A percentile compares a stretch with the other conserved stretches of the same genome.
phyloP scores from a whole-genome alignment of 2,113 vertebrate genomes.

The Myotis lucifugus region DNA sequence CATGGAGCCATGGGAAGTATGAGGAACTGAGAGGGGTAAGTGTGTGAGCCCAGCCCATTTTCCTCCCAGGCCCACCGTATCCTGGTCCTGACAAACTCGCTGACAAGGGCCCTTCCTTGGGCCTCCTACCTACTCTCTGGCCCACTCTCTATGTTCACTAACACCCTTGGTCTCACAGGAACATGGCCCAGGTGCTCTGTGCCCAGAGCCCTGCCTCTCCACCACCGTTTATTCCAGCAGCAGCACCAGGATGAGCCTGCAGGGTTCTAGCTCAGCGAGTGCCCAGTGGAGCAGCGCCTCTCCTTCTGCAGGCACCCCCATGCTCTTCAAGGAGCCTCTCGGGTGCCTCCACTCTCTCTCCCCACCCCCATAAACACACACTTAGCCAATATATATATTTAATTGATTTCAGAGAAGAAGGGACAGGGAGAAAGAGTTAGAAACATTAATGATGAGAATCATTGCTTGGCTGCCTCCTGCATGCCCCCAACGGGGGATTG shows the following conservation, averaged over 20 bases:
- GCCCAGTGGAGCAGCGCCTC: neutral
- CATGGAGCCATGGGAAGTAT: neutral
- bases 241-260: neutral
- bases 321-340: neutral
- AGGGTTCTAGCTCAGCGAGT: neutral
- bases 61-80: neutral
- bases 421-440: too few relatives aligned
- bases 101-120: neutral
- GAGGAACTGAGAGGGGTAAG: neutral
- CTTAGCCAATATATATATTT: neutral
- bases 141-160: neutral
- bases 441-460: too few relatives aligned
- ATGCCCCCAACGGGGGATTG: too few relatives aligned
- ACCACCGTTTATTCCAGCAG: neutral
- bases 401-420: too few relatives aligned
- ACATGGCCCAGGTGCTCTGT: neutral
- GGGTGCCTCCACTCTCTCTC: neutral
- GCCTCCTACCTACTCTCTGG: neutral
- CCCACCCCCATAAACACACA: neutral
- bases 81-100: neutral
- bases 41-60: neutral
- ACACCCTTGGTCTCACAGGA: neutral
- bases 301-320: neutral
- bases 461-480: too few relatives aligned
- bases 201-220: neutral